Base-by-base conservation (phyloP, 2,797 vertebrate genomes). In the Characodon lateralis region DNA sequence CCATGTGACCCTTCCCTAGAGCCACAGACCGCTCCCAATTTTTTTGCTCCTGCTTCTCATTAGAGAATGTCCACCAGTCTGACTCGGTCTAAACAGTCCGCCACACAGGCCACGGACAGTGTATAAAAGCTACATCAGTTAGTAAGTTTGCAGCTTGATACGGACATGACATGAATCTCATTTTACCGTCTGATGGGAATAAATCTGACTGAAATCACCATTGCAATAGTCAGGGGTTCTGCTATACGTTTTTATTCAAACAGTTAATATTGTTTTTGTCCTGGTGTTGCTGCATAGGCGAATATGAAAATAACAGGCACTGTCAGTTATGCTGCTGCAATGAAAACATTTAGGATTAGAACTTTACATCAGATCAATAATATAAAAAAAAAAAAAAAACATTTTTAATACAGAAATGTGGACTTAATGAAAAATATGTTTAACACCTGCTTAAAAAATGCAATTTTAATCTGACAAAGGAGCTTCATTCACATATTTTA, bases 11-110 rank as follows among this genome's bases (percentile, higher is more conserved):
- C 79, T 88, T 89, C 90, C 91, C 89, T 74, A 88, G 87, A 92
- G 92, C 89, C 86, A 71, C 87, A 85, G 78, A 91, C 91, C 89
- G 89, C 92, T 94, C 94, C 93, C 93, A 95, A 92, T 89, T 92
- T 85, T 35, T 76, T 83, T 75, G 88, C 90, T 94, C 90, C 95
- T 96, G 95, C 94, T 96, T 96, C 94, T 95, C 93, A 95, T 95
- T 96, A 96, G 91, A 89, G 91, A 82, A 87, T 89, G 93, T 94
- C 93, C 93, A 91, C 84, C 86, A 50, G 51, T 83, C 84, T 72
- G 87, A 85, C 85, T 74, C 18, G 59, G 78, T 78, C 82, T 90
- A 88, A 91, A 83, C 63, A 84, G 85, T 84, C 84, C 85, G 50
- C 85, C 92, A 85, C 85, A 85, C 89, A 83, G 80, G 72, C 78